Base-by-base conservation (phyloP, 2,888 invertebrate genomes). In the Drosophila mercatorum region DNA sequence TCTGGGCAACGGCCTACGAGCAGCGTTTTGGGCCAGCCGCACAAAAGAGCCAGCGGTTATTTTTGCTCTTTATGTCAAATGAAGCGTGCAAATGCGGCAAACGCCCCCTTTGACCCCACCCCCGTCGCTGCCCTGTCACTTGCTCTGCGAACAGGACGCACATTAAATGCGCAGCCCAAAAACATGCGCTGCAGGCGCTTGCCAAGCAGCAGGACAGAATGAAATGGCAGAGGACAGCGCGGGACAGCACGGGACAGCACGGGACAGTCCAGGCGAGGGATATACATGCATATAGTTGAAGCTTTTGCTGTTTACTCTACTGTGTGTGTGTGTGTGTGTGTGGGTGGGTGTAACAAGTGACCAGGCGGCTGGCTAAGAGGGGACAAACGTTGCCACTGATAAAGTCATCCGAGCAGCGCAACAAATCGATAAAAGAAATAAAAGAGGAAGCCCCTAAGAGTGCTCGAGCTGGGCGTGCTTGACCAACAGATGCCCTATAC, bases 21-120 rank as follows among this genome's bases (percentile, higher is more conserved):
- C 52, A 34, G 38, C 28, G 43, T 41, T 49, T 64, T 26, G 46
- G 74, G 60, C 49, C 41, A 46, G 68, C 53, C 68, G 46, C 64
- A 65, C 60, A 75, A 66, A 68, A 80, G 49, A 68, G 79, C 78
- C 61, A 49, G 63, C 76, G 84, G 87, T 72, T 89, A 89, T 87
- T 89, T 86, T 87, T 75, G 85, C 80, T 80, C 82, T 89, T 89
- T 87, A 80, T 89, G 89, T 77, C 83, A 87, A 86, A 86, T 86
- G 86, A 87, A 89, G 89, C 89, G 82, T 86, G 88, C 88, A 82
- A 86, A 89, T 89, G 86, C 84, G 87, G 72, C 71, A 81, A 75
- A 82, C 82, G 79, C 78, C 83, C 88, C 75, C 75, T 14, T 28
- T 40, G 59, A 38, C 68, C n/a, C 34, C 67, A 14, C 11, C 46